phyloP scores from a whole-genome alignment of 2,888 invertebrate genomes.

The Dascillus cervinus region DNA sequence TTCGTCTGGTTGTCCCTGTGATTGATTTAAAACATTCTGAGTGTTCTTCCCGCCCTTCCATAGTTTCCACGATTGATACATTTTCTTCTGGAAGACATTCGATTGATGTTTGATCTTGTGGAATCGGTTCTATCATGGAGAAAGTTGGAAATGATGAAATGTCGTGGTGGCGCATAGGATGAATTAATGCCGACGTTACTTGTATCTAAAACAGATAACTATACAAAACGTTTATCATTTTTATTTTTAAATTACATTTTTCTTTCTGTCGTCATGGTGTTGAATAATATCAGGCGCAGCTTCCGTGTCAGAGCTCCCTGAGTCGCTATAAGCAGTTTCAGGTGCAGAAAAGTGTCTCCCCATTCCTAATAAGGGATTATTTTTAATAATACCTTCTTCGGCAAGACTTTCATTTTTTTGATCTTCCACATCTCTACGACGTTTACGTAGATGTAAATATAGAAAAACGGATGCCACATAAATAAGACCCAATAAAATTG shows the following conservation, averaged over 20 bases:
- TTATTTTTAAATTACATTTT: conserved; percentile 29
- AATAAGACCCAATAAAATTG: conserved; percentile 75
- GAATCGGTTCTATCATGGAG: conserved; percentile 25
- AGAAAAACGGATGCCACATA: conserved; percentile 81
- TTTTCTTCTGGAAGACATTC: conserved; percentile 78
- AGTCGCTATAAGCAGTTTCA: conserved; percentile 47
- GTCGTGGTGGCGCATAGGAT: conserved; percentile 44
- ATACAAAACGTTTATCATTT: neutral
- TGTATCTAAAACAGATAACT: conserved; percentile 39
- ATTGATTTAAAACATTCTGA: conserved; percentile 57
- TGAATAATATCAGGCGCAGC: conserved; percentile 43
- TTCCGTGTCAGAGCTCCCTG: conserved; percentile 61
- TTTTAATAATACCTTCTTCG: conserved; percentile 68
- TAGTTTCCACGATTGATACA: conserved; percentile 76
- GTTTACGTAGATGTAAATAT: conserved; percentile 69
- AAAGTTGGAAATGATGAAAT: conserved; percentile 7
- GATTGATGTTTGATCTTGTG: conserved; percentile 36
- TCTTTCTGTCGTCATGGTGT: conserved; percentile 34
- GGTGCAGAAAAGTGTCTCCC: conserved; percentile 55
- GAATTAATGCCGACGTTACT: conserved; percentile 65
- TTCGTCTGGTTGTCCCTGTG: conserved; percentile 65
- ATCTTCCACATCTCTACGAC: conserved; percentile 39
- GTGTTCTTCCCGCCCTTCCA: conserved; percentile 56
- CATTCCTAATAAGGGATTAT: conserved; percentile 61
- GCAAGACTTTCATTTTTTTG: conserved; percentile 39